Evolutionary conservation across 2,888 invertebrate species (phyloP).

Genomic region (Schrankia costaestrigalis): DNA sequence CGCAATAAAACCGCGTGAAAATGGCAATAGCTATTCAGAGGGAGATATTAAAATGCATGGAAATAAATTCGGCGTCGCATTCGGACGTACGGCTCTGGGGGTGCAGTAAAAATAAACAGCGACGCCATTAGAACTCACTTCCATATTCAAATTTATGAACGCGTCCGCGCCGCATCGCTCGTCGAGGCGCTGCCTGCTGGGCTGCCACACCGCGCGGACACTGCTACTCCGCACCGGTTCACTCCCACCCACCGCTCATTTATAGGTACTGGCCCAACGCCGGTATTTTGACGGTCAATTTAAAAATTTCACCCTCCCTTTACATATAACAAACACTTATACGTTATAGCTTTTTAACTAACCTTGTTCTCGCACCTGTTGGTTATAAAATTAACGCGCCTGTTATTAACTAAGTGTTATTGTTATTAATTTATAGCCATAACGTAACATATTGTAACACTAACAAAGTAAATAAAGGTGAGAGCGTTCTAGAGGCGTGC

Average conservation of each 20-base stretch:
- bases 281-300: constrained; percentile 70
- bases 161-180: constrained; percentile 55
- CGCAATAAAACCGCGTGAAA: constrained; percentile 78
- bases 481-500: constrained; percentile 15
- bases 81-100: constrained; percentile 78
- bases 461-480: constrained; percentile 27
- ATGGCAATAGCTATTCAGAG: constrained; percentile 79
- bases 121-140: constrained; percentile 82
- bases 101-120: constrained; percentile 82
- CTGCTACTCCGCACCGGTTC: constrained; percentile 17
- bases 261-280: constrained; percentile 46
- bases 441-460: constrained; percentile 25
- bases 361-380: constrained; percentile 19
- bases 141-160: constrained; percentile 82
- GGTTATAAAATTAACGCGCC: constrained; percentile 14
- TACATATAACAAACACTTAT: constrained; percentile 33
- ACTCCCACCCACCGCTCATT: constrained; percentile 37
- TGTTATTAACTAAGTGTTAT: constrained; percentile 16
- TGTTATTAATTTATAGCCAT: constrained; percentile 28
- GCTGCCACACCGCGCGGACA: constrained; percentile 29
- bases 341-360: constrained; percentile 19
- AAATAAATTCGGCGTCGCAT: constrained; percentile 82
- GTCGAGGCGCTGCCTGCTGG: too few relatives aligned
- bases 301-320: constrained; percentile 65
- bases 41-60: constrained; percentile 81